phyloP scores from a whole-genome alignment of 1,140 invertebrate genomes.

The Trichomalopsis sarcophagae region DNA sequence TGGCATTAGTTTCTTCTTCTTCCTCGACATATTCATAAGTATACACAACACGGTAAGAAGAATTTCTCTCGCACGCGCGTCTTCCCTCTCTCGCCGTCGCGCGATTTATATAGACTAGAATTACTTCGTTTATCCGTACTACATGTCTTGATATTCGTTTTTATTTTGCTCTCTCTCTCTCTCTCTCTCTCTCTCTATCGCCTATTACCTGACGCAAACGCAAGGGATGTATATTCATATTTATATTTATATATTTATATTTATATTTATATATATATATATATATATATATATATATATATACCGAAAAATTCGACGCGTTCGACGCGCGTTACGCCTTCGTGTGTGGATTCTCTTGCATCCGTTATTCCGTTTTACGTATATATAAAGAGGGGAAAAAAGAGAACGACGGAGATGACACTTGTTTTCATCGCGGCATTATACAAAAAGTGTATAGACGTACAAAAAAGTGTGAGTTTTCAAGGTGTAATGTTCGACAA shows the following conservation, averaged over 20 bases:
- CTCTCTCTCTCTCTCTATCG: not conserved
- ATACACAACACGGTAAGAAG: not conserved
- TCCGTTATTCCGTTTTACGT: slow-evolving; percentile 26
- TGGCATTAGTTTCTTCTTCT: slow-evolving; percentile 16
- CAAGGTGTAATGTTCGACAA: not conserved
- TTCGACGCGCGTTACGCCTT: not conserved
- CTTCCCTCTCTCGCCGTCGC: not conserved
- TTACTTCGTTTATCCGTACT: slow-evolving; percentile 29
- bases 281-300: slow-evolving; percentile 15
- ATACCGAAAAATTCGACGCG: slow-evolving; percentile 20
- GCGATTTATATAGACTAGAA: slow-evolving; percentile 16
- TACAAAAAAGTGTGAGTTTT: slow-evolving; percentile 30
- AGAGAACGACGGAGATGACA: slow-evolving; percentile 13
- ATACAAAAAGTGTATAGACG: slow-evolving; percentile 23
- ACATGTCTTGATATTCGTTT: slow-evolving; percentile 28
- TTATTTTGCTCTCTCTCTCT: not conserved
- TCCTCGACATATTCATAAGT: not conserved
- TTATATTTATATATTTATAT: slow-evolving; percentile 1
- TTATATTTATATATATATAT: slow-evolving; percentile 10
- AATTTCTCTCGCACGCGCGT: not conserved
- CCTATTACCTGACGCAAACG: slow-evolving; percentile 21
- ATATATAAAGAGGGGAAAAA: slow-evolving; percentile 6
- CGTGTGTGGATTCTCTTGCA: not conserved
- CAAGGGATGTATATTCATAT: not conserved
- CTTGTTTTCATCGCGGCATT: not conserved